These are phyloP conservation scores for Listronotus oregonensis DNA, from an alignment of 1,140 invertebrate species.

Conservation along the genomic window DNA sequence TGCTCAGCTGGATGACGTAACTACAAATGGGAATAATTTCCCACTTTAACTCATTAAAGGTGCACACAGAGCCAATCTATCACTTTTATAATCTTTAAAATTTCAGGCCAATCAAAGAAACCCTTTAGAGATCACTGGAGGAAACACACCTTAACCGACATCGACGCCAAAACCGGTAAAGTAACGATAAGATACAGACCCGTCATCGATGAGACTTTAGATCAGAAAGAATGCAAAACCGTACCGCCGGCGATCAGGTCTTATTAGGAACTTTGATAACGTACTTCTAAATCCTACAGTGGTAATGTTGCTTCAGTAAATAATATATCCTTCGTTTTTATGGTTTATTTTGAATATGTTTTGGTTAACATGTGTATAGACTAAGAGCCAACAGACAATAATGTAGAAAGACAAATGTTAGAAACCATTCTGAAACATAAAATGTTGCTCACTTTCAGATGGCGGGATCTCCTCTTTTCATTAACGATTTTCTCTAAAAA, in stretches of 20 bases:
- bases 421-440: no score
- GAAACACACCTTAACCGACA: constrained; percentile 82
- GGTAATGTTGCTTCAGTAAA: not conserved
- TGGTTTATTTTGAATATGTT: not conserved
- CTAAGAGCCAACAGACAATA: no score
- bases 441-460: no score
- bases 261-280: constrained; percentile 67
- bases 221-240: constrained; percentile 71
- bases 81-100: no score
- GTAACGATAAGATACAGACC: constrained; percentile 80
- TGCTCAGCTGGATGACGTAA: no score
- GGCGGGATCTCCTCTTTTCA: no score
- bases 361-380: no score
- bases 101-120: constrained; percentile 66
- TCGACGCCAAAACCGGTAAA: constrained; percentile 71
- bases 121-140: constrained; percentile 84
- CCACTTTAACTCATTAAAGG: no score
- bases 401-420: no score
- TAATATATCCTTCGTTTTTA: not conserved
- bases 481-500: no score
- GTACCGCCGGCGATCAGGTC: constrained; percentile 75
- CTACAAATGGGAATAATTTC: no score
- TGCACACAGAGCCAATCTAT: no score
- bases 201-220: constrained; percentile 86
- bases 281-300: not conserved